Evolutionary conservation across 2,797 vertebrate genomes (phyloP), one percentile per base, ranked within the genome.

Genomic region (Acipenser oxyrinchus): DNA sequence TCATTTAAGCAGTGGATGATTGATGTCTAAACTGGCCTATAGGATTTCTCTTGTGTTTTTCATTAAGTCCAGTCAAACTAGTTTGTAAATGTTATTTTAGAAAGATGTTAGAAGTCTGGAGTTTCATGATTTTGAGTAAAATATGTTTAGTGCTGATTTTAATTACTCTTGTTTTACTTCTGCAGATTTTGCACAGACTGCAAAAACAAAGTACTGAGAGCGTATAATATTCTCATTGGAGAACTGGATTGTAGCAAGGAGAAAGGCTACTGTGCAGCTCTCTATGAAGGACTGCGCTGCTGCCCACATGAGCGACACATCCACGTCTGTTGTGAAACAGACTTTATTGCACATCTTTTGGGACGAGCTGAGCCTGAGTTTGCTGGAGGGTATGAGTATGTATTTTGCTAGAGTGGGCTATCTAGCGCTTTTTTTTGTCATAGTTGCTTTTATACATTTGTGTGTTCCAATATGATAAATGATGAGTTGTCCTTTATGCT

Each of bases 341-440:
- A 98, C 75, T 98, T 96, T 84, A 96, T 99, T 51, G 95, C 95
- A 37, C 37, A 97, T 82, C 92, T 99, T 6, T 85, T 99, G 60
- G 91, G 94, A 67, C 90, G 95, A 64, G 96, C 96, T 2, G 95
- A 99, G 77, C 95, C 95, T 4, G 96, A 99, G 88, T 97, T 98
- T 71, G 90, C 93, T 74, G 95, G 96, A 84, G 95, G 93, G 77
- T 97, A 95, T 67, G 95, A 98, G 96, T 99, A 91, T 93, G 95
- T 92, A 77, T 74, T 83, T 81, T 66, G 83, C 85, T 89, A 85
- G 86, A 90, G 80, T 87, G 87, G 88, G 89, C 86, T 84, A 78
- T 90, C 90, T 91, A 91, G 90, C n/a, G n/a, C 89, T 69, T 90
- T 90, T 82, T 78, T 84, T 37, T 18, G 37, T 51, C 10, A n/a